Conservation (phyloP, 1,140 invertebrate genomes). For the Tetragnatha versicolor region DNA sequence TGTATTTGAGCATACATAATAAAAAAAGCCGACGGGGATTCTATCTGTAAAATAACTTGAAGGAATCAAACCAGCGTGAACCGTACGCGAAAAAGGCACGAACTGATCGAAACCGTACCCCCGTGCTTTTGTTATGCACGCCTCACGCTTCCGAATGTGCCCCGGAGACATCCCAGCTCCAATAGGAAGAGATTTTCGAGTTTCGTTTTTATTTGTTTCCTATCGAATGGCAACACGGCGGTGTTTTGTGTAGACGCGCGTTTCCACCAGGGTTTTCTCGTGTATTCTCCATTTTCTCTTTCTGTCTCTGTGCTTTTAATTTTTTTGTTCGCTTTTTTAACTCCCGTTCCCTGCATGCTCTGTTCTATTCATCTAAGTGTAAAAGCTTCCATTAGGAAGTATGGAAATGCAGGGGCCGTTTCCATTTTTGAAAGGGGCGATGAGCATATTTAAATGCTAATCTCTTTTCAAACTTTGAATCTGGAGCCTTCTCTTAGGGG, state of each 20-base stretch:
- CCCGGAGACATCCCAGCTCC: slow-evolving; percentile 9
- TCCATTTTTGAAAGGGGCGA: too few relatives aligned
- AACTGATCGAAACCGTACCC: not conserved
- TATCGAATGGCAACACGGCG: too few relatives aligned
- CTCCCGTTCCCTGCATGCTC: not conserved
- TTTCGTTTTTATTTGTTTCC: slow-evolving; percentile 28
- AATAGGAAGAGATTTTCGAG: not conserved
- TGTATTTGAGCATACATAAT: slow-evolving; percentile 15
- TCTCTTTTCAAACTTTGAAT: too few relatives aligned
- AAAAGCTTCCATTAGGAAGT: slow-evolving; percentile 47
- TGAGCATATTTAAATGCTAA: too few relatives aligned
- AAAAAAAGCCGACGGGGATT: not conserved
- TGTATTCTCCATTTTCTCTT: not conserved
- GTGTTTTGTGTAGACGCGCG: too few relatives aligned
- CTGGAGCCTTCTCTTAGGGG: too few relatives aligned
- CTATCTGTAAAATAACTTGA: slow-evolving; percentile 14
- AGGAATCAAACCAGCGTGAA: slow-evolving; percentile 42
- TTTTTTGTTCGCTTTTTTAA: too few relatives aligned
- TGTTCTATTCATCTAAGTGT: slow-evolving; percentile 47
- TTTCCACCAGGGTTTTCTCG: not conserved
- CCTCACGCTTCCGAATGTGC: slow-evolving; percentile 44
- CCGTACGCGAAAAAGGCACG: slow-evolving; percentile 36
- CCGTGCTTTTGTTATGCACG: slow-evolving; percentile 35
- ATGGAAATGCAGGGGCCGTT: not conserved
- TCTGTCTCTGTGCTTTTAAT: slow-evolving; percentile 5